Percentiles rank a stretch among this genome's conserved stretches.
These are phyloP conservation scores for Polyergus mexicanus DNA, from an alignment of 1,140 invertebrate genomes.

Conservation along the genomic window DNA sequence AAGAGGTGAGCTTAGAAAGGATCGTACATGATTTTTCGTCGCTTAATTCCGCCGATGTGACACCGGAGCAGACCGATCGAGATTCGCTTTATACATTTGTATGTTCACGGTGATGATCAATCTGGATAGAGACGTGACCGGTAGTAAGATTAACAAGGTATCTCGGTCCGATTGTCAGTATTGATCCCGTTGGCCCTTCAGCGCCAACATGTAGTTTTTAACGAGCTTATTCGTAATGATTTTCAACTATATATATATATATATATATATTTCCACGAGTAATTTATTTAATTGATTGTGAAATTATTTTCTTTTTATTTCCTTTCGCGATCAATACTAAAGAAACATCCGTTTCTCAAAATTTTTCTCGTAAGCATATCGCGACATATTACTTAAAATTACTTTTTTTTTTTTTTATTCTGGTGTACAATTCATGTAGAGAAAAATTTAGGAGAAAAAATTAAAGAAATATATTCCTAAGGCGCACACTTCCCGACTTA, in stretches of 20 bases:
- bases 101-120: conserved; percentile 52
- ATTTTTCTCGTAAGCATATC: background rate
- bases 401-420: background rate
- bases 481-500: no score
- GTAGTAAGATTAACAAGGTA: conserved; percentile 70
- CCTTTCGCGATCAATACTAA: background rate
- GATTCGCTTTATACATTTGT: conserved; percentile 54
- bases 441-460: background rate
- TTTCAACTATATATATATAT: conserved; percentile 26
- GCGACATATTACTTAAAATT: background rate
- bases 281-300: conserved; percentile 23
- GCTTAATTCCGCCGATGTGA: conserved; percentile 41
- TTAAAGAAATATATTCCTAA: background rate
- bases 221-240: conserved; percentile 58
- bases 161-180: conserved; percentile 56
- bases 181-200: conserved; percentile 44
- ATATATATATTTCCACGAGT: conserved; percentile 1
- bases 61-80: conserved; percentile 12
- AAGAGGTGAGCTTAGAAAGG: conserved; percentile 58
- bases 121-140: conserved; percentile 68
- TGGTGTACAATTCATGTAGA: background rate
- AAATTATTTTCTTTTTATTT: conserved; percentile 20
- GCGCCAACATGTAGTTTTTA: conserved; percentile 63
- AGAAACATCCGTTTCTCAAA: background rate
- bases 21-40: conserved; percentile 67